Percentiles rank a stretch among this genome's conserved stretches.
Evolutionary conservation across 2,113 vertebrate genomes (phyloP).

Genomic region (Calypte anna): DNA sequence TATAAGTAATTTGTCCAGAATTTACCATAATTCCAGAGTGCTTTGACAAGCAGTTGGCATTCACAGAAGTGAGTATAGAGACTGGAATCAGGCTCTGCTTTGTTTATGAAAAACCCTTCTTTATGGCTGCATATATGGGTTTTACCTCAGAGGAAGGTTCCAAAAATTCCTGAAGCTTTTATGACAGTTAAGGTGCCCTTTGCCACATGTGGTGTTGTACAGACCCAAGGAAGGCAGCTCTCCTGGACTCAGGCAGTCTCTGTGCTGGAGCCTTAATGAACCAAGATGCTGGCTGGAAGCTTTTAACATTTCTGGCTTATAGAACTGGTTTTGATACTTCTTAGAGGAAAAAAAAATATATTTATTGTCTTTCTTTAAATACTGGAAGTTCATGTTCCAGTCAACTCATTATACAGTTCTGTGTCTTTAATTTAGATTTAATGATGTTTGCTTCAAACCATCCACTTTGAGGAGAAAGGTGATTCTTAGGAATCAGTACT

Average conservation of each 20-base stretch:
- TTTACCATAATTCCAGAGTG: background rate
- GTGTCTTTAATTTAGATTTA: background rate
- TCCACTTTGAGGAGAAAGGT: background rate
- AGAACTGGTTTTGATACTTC: fast-evolving
- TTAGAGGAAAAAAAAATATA: background rate
- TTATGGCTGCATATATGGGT: background rate
- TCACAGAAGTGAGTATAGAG: background rate
- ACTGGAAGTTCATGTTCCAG: background rate
- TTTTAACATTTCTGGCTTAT: background rate
- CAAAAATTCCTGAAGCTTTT: background rate
- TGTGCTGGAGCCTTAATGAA: background rate
- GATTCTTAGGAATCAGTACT: background rate
- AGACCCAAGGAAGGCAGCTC: background rate
- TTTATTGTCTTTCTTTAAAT: background rate
- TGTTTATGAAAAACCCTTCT: background rate
- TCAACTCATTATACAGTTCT: background rate
- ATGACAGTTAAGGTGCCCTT: background rate
- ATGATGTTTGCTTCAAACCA: background rate
- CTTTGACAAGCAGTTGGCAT: background rate
- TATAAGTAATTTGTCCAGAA: background rate
- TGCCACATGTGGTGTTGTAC: background rate
- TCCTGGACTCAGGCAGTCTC: too few species aligned
- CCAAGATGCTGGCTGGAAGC: background rate
- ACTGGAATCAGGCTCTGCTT: background rate
- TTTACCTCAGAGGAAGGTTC: background rate